These are phyloP conservation scores for Drosophila hydei DNA, from an alignment of 1,140 invertebrate genomes.

Conservation along the genomic window DNA sequence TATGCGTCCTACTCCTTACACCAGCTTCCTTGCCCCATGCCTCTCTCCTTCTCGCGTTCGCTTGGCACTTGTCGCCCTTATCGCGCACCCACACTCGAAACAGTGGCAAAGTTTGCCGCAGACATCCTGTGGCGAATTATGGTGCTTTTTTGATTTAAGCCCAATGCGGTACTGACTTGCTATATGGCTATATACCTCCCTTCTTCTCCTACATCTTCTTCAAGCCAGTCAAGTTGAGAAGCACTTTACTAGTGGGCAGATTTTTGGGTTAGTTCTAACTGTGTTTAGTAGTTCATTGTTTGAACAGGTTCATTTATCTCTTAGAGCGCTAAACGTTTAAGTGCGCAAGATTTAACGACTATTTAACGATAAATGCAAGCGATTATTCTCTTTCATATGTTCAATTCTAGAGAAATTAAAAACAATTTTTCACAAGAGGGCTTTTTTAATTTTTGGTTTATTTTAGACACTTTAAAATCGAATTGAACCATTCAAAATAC, in stretches of 20 bases:
- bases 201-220: not conserved
- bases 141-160: constrained; percentile 51
- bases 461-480: not conserved
- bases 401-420: no score
- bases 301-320: not conserved
- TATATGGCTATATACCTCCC: not conserved
- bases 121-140: constrained; percentile 67
- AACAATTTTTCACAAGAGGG: no score
- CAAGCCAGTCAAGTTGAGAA: not conserved
- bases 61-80: constrained; percentile 36
- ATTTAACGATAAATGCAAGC: no score
- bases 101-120: constrained; percentile 49
- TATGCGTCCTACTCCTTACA: constrained; percentile 6
- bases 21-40: no score
- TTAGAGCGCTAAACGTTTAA: no score
- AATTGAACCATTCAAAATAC: not conserved
- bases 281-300: not conserved
- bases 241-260: not conserved
- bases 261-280: not conserved
- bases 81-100: constrained; percentile 32
- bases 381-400: no score
- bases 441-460: no score
- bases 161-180: not conserved
- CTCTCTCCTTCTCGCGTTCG: not conserved
- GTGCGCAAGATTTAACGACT: no score